Evolutionary conservation across 2,797 vertebrate genomes (phyloP), one percentile per base, ranked within the genome.

Genomic region (Hemitrygon akajei): DNA sequence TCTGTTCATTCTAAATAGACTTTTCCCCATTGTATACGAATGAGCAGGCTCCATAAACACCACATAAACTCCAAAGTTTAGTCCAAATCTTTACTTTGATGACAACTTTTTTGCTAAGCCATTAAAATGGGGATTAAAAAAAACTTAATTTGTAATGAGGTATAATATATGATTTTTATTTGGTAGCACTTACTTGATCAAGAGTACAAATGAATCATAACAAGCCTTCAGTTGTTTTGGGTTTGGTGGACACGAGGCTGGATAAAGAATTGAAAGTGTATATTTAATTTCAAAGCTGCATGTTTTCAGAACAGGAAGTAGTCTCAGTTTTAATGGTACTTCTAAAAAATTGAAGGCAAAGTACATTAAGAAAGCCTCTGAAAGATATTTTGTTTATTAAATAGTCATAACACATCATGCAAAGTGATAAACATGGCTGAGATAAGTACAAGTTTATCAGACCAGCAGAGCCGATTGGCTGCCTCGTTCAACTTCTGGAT

Each of bases 231-330:
- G 95, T 93, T 99, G 98, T 69, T 95, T 96, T 10, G 97, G 97
- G 66, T 96, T 98, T 0, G 97, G 96, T 60, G 98, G 98, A 94
- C 97, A 95, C 0, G 98, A 98, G n/a, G 97, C 99, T 99, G 95
- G 93, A 73, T 37, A 89, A 63, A 37, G 22, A 80, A 93, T 69
- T 25, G 25, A 73, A 16, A 2, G 10, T 25, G 30, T 20, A 73
- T 18, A 89, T 58, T 37, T 87, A 34, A 37, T 0, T 34, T 63
- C n/a, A n/a, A 12, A 69, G 20, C 18, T 66, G 30, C 93, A 37
- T 6, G 16, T 56, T 47, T 34, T 25, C 20, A 75, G 20, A 75
- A 75, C 71, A 66, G 14, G 63, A 47, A 75, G 71, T 75, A 20
- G 1, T 75, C 20, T 7, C 71, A 75, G 25, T 75, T 75, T 75